Evolutionary conservation across 37 sponge, comb jelly and placozoan species (phyloP), one percentile per base, ranked within the genome.

Genomic region (Tethya wilhelma): DNA sequence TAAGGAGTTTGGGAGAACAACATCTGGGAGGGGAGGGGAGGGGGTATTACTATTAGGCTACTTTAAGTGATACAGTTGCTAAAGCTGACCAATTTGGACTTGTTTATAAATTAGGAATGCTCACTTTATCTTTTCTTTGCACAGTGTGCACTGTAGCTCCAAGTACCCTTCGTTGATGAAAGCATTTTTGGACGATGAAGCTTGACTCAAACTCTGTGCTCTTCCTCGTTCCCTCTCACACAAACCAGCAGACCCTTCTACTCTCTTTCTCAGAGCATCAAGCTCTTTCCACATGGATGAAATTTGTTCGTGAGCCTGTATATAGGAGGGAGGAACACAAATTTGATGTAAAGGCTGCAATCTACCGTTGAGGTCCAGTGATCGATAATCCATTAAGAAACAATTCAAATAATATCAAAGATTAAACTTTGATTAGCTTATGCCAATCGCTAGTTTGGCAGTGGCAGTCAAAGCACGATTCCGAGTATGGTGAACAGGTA

Each of bases 201-300:
- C 14, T 49, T 14, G 14, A 9, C 9, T 49, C 14, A 9, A 19
- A 9, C 53, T 14, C 9, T 49, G 9, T 14, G 9, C 53, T 14
- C 9, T 49, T 49, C 53, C 53, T n/a, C n/a, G n/a, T n/a, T n/a
- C n/a, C n/a, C n/a, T n/a, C n/a, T n/a, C n/a, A n/a, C n/a, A n/a
- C 43, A 12, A 28, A 4, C 23, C 59, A 40, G 74, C 42, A 30
- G 70, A 56, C 12, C 69, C 86, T 4, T 91, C 77, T 19, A 93
- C 28, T 59, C 69, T 68, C 32, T 78, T 74, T 9, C 73, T 49
- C 29, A 89, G 44, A 22, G 75, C 59, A 36, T 89, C 77, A 1
- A 88, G 58, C 37, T 94, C 91, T n/a, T 71, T 84, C 92, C 95
- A 95, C 83, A 87, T 80, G 56, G 72, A 73, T 28, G 65, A 19